Conservation (phyloP, 2,888 invertebrate species). For the Cybosia mesomella region DNA sequence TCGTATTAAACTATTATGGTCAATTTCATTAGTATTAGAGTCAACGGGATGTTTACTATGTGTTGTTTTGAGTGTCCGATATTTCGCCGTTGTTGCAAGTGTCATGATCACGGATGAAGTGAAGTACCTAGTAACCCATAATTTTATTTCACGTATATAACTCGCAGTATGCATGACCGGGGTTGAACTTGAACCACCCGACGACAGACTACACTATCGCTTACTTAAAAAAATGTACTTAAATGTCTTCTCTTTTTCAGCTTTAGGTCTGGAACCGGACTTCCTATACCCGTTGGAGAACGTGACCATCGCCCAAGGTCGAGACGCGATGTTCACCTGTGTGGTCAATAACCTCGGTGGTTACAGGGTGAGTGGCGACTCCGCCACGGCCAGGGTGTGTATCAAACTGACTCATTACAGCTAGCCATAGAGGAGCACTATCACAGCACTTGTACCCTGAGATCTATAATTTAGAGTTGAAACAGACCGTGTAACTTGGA, state of each 20-base stretch:
- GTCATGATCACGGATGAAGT: too few species aligned
- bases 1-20: too few species aligned
- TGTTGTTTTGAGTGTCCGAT: too few species aligned
- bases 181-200: too few species aligned
- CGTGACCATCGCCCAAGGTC: slow-evolving; percentile 93
- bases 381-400: slow-evolving; percentile 95
- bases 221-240: not conserved
- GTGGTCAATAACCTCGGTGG: slow-evolving; percentile 94
- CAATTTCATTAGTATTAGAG: too few species aligned
- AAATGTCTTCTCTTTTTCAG: slow-evolving; percentile 82
- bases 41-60: too few species aligned
- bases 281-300: slow-evolving; percentile 93
- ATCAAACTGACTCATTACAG: slow-evolving; percentile 86
- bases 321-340: slow-evolving; percentile 94
- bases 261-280: slow-evolving; percentile 92
- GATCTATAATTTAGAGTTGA: slow-evolving; percentile 69
- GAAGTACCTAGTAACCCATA: too few species aligned
- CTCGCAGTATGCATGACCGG: too few species aligned
- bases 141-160: too few species aligned
- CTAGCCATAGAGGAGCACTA: slow-evolving; percentile 83
- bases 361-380: slow-evolving; percentile 97
- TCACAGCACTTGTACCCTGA: slow-evolving; percentile 76
- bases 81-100: too few species aligned
- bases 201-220: too few species aligned
- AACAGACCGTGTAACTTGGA: not conserved